These are phyloP conservation scores for Popillia japonica DNA, from an alignment of 1,140 invertebrate species.

Conservation along the genomic window DNA sequence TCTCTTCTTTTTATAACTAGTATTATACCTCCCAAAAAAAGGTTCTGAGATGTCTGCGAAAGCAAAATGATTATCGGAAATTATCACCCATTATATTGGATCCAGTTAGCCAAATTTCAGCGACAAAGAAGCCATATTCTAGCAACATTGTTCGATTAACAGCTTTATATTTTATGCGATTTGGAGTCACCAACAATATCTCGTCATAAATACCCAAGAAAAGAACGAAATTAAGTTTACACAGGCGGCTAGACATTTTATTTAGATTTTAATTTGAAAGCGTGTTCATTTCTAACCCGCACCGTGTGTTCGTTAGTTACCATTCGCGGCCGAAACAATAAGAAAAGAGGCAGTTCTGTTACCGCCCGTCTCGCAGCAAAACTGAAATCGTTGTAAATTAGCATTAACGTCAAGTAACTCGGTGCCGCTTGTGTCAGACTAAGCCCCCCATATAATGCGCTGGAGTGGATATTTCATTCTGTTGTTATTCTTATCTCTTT, in stretches of 20 bases:
- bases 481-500: conserved; percentile 25
- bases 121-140: too few species aligned
- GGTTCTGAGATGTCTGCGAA: too few species aligned
- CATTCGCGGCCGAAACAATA: conserved; percentile 3
- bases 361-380: conserved; percentile 8
- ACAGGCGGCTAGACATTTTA: not conserved
- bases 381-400: conserved; percentile 58
- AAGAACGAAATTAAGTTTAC: too few species aligned
- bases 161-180: too few species aligned
- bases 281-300: not conserved
- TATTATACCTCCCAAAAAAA: too few species aligned
- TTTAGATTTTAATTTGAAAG: conserved; percentile 18
- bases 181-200: too few species aligned
- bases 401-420: conserved; percentile 58
- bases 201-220: too few species aligned
- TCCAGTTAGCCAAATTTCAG: too few species aligned
- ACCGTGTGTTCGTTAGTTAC: not conserved
- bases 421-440: conserved; percentile 57
- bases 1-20: too few species aligned
- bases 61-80: too few species aligned
- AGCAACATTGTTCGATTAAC: too few species aligned
- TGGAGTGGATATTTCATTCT: not conserved
- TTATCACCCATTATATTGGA: too few species aligned
- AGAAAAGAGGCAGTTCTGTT: conserved; percentile 14
- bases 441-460: conserved; percentile 49